Base-by-base conservation (phyloP, 2,888 invertebrate species). In the Myopa tessellatipennis region DNA sequence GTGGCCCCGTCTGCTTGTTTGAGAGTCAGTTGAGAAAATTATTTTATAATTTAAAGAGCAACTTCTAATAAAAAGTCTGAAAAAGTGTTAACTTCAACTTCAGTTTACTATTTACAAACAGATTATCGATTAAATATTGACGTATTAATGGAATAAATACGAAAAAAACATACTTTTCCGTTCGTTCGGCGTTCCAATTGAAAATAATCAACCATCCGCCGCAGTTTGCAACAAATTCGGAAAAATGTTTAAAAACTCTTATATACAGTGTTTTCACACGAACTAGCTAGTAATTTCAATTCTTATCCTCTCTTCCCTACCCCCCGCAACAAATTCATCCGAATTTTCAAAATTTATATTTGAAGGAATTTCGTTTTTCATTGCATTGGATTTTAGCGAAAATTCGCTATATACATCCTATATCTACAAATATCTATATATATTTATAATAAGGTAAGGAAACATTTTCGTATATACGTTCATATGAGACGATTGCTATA, bases 61-160 rank as follows among this genome's bases (percentile, higher is more conserved):
- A 79, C 77, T 78, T 78, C 65, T 77, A 80, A 79, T 70, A 60
- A 81, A 81, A 82, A 82, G 82, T 80, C 80, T 82, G 80, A 82
- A 50, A 78, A 80, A 80, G 80, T 79, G 79, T 81, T 78, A 50
- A 73, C 45, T 60, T 40, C 40, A 38, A 50, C 73, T 60, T 55
- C 45, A 71, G 50, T 71, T 71, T 71, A 76, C 71, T 76, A 71
- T 75, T 75, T 75, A 75, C 75, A 75, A 71, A 52, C 8, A 40
- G 26, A 75, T 36, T 34, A 75, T 18, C 18, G 2, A 70, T 7
- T 55, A 58, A 52, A 68, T 61, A 45, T 40, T 40, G 18, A 26
- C 50, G 45, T 63, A 50, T 52, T 70, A 50, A 76, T 67, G 72
- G 38, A 77, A 72, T 72, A 71, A 77, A 72, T 45, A 45, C 63